Evolutionary conservation across 2,113 vertebrate species (phyloP), one percentile per base, ranked within the genome.

Genomic region (Pseudolaguvia tuberculata): DNA sequence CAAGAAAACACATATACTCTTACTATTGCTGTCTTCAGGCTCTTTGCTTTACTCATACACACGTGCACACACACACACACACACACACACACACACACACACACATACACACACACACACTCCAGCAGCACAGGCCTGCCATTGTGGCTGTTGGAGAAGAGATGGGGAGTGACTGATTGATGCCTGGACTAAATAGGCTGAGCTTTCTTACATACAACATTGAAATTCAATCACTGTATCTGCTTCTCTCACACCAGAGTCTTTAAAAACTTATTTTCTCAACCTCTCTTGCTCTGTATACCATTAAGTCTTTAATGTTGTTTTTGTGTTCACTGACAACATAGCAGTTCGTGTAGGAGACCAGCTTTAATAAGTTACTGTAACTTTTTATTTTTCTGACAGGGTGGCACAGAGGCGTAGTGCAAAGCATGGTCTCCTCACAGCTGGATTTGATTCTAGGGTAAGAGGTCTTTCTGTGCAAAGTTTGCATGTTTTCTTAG

Each of bases 131-230:
- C 81, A 88, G 78, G 71, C 74, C 78, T 76, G 58, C 70, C 73
- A 74, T 83, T 87, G 85, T 84, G 67, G 17, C 65, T 66, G 52
- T 66, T 77, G 73, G 61, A 77, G 75, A 67, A 74, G 79, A 82
- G 81, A 81, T 79, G 29, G 75, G 75, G 75, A 75, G 70, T 57
- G 82, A 80, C 77, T 82, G 83, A 85, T 80, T 86, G 82, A 84
- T 86, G 81, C 82, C 57, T 82, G 81, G 80, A 61, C 78, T 79
- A 85, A 86, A 86, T 84, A 79, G 76, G 63, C 63, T 63, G 81
- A 79, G 83, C 65, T 76, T 75, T 76, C 72, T 78, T 83, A 75
- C 72, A 67, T 63, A 74, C 79, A 51, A 74, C 81, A 76, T 65
- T 81, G 70, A 83, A 82, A 85, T 85, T 82, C 78, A 25, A 72